These are phyloP conservation scores for Rhinatrema bivittatum DNA, from an alignment of 2,797 vertebrate genomes.

Conservation along the genomic window DNA sequence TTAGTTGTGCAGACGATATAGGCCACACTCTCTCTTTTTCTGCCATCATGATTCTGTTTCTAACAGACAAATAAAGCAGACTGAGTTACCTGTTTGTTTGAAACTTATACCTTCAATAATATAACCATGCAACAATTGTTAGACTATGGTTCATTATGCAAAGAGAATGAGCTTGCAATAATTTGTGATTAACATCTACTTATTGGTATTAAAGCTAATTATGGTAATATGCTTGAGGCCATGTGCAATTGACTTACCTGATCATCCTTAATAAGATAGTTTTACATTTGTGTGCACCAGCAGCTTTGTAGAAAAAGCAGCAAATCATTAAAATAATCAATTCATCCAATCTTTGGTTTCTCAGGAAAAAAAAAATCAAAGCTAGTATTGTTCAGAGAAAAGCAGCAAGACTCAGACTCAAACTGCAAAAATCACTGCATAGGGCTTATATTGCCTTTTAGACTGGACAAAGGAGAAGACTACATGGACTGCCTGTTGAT, in stretches of 20 bases:
- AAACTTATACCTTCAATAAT: too few relatives aligned
- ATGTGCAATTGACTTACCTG: slow-evolving; percentile 34
- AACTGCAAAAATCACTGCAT: slow-evolving; percentile 1
- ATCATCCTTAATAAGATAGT: slow-evolving; percentile 33
- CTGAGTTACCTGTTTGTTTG: too few relatives aligned
- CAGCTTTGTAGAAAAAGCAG: slow-evolving; percentile 25
- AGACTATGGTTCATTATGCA: slow-evolving; percentile 11
- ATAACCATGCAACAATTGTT: slow-evolving; percentile 3
- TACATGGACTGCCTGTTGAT: too few relatives aligned
- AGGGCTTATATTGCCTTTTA: too few relatives aligned
- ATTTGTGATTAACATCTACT: slow-evolving; percentile 41
- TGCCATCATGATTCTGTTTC: too few relatives aligned
- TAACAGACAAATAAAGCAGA: too few relatives aligned
- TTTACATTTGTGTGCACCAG: slow-evolving; percentile 33
- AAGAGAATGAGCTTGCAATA: slow-evolving; percentile 21
- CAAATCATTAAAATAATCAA: slow-evolving; percentile 26
- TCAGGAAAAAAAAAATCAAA: slow-evolving; percentile 25
- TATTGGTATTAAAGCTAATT: slow-evolving; percentile 43
- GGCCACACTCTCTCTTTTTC: too few relatives aligned
- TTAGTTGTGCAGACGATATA: too few relatives aligned
- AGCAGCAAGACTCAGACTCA: slow-evolving; percentile 5
- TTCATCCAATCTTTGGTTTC: slow-evolving; percentile 1
- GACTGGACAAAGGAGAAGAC: too few relatives aligned
- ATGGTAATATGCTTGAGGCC: slow-evolving; percentile 28
- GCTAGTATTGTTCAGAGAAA: neutral